Evolutionary conservation across 30 jellyfish, hydroid and myxozoan species (phyloP).

Genomic region (Hydractinia echinata): DNA sequence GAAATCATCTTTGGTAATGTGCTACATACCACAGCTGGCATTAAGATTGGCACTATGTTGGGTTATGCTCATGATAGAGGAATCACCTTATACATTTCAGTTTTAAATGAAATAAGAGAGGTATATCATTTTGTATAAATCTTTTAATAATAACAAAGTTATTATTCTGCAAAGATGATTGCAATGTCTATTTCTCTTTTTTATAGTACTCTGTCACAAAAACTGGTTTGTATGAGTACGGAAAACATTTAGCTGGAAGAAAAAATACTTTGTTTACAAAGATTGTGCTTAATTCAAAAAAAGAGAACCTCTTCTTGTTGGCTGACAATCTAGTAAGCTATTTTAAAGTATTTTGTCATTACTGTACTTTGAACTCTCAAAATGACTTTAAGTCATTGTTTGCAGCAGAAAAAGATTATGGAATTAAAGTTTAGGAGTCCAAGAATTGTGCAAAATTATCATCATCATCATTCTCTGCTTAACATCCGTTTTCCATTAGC

Average conservation of each 20-base stretch:
- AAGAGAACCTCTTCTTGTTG: not conserved
- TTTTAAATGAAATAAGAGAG: not conserved
- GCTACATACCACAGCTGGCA: not conserved
- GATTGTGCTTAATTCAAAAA: not conserved
- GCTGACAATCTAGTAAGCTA: not conserved
- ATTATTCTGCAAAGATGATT: not conserved
- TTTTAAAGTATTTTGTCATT: not conserved
- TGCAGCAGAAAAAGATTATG: too few relatives aligned
- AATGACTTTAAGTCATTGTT: too few relatives aligned
- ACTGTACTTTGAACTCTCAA: not conserved
- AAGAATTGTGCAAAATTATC: too few relatives aligned
- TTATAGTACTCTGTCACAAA: slow-evolving; percentile 10
- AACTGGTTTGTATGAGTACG: slow-evolving; percentile 14
- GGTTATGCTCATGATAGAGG: slow-evolving; percentile 5
- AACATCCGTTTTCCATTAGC: too few relatives aligned
- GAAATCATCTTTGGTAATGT: not conserved
- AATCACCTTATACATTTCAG: not conserved
- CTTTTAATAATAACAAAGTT: not conserved
- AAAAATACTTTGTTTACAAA: not conserved
- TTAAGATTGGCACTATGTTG: not conserved
- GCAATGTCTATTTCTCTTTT: not conserved
- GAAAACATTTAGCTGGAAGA: slow-evolving; percentile 4
- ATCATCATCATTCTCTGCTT: too few relatives aligned
- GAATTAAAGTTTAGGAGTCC: too few relatives aligned
- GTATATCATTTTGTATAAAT: not conserved